Evolutionary conservation across 2,797 vertebrate genomes (phyloP).

Genomic region (Pipistrellus pygmaeus): DNA sequence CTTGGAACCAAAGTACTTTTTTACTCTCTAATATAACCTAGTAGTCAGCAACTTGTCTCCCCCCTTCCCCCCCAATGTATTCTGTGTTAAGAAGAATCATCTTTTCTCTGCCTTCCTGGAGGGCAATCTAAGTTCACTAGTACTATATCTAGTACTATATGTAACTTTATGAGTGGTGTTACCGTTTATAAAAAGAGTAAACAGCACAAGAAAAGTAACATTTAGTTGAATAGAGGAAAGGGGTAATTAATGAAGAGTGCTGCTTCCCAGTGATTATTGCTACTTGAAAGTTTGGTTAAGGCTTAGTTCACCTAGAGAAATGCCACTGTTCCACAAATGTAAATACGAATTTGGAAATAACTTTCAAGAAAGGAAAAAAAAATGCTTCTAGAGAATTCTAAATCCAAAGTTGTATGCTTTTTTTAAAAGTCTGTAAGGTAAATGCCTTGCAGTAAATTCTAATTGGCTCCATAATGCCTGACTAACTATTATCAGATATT

Average conservation of each 20-base stretch:
- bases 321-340: not conserved
- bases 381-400: not conserved
- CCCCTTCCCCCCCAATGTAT: no score
- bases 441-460: not conserved
- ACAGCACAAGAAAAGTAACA: not conserved
- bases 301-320: not conserved
- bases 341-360: slow-evolving; percentile 4
- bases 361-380: not conserved
- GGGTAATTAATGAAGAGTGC: not conserved
- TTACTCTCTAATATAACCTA: not conserved
- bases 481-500: slow-evolving; percentile 42
- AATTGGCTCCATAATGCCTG: not conserved
- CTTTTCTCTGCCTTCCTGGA: not conserved
- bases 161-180: not conserved
- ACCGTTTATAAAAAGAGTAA: not conserved
- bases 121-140: not conserved
- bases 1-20: not conserved
- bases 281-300: not conserved
- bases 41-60: not conserved
- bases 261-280: not conserved
- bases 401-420: slow-evolving; percentile 14
- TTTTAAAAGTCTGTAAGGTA: not conserved
- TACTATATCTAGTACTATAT: not conserved
- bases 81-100: not conserved
- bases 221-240: not conserved